Conservation (phyloP, 2,888 invertebrate genomes). For the Drosophila borborema region DNA sequence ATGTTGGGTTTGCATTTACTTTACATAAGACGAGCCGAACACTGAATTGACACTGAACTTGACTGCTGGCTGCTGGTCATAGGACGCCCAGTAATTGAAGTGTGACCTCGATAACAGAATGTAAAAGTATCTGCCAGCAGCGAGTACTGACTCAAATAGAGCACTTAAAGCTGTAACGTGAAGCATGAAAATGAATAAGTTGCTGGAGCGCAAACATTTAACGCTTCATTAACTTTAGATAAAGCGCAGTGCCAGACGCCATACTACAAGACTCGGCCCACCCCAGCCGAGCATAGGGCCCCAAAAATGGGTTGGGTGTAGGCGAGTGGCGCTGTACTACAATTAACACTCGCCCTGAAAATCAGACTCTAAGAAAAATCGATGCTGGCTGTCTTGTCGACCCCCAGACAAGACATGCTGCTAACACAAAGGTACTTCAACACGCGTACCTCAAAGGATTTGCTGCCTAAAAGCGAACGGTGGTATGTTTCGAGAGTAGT, state of each 20-base stretch:
- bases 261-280: slow-evolving; percentile 8
- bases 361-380: slow-evolving; percentile 56
- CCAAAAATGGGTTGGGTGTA: background rate
- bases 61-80: slow-evolving; percentile 22
- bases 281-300: background rate
- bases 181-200: slow-evolving; percentile 80
- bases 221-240: slow-evolving; percentile 81
- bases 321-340: slow-evolving; percentile 29
- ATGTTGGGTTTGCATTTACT: slow-evolving; percentile 41
- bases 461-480: slow-evolving; percentile 27
- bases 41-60: slow-evolving; percentile 65
- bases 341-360: slow-evolving; percentile 49
- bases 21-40: slow-evolving; percentile 43
- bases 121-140: slow-evolving; percentile 9
- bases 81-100: slow-evolving; percentile 51
- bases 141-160: slow-evolving; percentile 61
- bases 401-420: slow-evolving; percentile 55
- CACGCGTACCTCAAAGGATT: slow-evolving; percentile 45
- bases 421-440: slow-evolving; percentile 45
- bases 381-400: slow-evolving; percentile 41
- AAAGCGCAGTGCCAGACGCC: slow-evolving; percentile 59
- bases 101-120: slow-evolving; percentile 60
- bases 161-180: slow-evolving; percentile 77
- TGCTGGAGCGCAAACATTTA: slow-evolving; percentile 79
- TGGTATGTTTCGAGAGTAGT: slow-evolving; percentile 9